Percentiles rank a stretch among this genome's conserved stretches.
These are phyloP conservation scores for Habrosyne pyritoides DNA, from an alignment of 2,888 invertebrate genomes.

Conservation along the genomic window DNA sequence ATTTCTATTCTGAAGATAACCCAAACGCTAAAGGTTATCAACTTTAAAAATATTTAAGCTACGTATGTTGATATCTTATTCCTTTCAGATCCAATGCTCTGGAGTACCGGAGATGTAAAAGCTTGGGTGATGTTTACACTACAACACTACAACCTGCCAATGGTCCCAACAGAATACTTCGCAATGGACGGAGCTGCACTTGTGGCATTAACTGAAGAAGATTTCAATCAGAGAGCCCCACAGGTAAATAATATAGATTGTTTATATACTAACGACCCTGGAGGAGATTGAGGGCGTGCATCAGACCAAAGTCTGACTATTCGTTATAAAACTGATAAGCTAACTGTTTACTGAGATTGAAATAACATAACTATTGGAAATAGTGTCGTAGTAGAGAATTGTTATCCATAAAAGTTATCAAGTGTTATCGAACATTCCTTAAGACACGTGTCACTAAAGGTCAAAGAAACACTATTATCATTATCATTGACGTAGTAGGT, in stretches of 20 bases:
- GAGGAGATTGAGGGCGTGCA: constrained; percentile 44
- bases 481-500: constrained; percentile 4
- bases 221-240: constrained; percentile 92
- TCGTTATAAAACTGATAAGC: constrained; percentile 32
- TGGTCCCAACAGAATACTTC: constrained; percentile 89
- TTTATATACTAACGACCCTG: constrained; percentile 36
- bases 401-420: constrained; percentile 9
- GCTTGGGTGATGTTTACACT: constrained; percentile 95
- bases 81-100: constrained; percentile 92
- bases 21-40: not conserved
- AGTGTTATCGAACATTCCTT: constrained; percentile 6
- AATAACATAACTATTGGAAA: constrained; percentile 22
- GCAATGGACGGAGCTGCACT: constrained; percentile 91
- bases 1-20: not conserved
- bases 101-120: constrained; percentile 93
- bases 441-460: constrained; percentile 8
- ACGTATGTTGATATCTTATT: constrained; percentile 15
- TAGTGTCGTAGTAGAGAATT: constrained; percentile 22
- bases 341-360: constrained; percentile 31
- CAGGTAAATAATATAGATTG: constrained; percentile 82
- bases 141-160: constrained; percentile 90
- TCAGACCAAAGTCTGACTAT: constrained; percentile 46
- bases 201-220: constrained; percentile 91
- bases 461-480: not conserved
- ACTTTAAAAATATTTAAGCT: not conserved